These are phyloP conservation scores for Tanypteryx hageni DNA, from an alignment of 2,888 invertebrate genomes.

Conservation along the genomic window DNA sequence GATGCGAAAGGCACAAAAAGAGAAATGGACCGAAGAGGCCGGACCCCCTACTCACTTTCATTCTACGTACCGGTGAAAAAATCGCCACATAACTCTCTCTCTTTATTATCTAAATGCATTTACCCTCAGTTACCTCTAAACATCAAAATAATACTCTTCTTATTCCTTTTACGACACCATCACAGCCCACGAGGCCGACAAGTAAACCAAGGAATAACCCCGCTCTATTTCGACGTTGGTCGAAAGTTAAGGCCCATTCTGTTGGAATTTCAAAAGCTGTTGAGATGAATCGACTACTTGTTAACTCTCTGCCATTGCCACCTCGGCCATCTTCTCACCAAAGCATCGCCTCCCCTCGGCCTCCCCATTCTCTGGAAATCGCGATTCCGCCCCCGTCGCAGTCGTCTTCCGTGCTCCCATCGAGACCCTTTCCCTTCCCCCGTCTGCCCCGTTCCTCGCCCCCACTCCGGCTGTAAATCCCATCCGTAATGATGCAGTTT, in stretches of 20 bases:
- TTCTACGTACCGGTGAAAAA: no score
- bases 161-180: no score
- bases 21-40: no score
- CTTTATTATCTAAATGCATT: no score
- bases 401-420: neutral
- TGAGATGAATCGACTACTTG: neutral
- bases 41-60: no score
- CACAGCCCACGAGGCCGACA: no score
- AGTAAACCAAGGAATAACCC: no score
- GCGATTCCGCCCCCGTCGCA: neutral
- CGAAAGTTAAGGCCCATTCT: neutral
- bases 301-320: neutral
- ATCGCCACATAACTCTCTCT: no score
- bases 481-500: slow-evolving; percentile 56
- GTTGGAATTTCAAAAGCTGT: neutral
- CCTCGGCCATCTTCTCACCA: neutral
- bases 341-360: neutral
- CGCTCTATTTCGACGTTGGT: no score
- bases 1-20: no score
- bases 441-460: neutral
- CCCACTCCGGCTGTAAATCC: slow-evolving; percentile 41
- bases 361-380: neutral
- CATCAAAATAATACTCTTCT: neutral
- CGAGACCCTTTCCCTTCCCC: neutral
- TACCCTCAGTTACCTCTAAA: no score